A percentile compares a stretch with the other conserved stretches of the same genome.
Evolutionary conservation across 2,888 invertebrate species (phyloP).

Genomic region (Aphrophora alni): DNA sequence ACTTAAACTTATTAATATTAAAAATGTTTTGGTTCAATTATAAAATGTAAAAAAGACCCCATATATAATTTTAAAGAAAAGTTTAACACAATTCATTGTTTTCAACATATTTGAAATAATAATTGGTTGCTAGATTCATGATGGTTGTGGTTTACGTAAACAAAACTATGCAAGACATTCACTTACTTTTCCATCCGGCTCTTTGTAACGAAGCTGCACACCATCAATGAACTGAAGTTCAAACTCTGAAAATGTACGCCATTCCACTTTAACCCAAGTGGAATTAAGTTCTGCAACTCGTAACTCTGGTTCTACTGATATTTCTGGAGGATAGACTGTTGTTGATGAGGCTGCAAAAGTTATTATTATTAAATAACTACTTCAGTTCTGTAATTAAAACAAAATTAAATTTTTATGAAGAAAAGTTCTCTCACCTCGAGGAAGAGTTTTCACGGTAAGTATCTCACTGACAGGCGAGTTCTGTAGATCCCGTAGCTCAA

Average conservation of each 20-base stretch:
- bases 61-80: too few relatives aligned
- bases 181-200: constrained; percentile 71
- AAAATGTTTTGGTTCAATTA: too few relatives aligned
- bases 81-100: too few relatives aligned
- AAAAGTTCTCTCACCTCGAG: constrained; percentile 52
- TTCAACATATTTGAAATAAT: too few relatives aligned
- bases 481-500: constrained; percentile 77
- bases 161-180: too few relatives aligned
- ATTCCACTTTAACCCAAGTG: constrained; percentile 77
- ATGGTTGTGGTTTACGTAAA: too few relatives aligned
- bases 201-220: constrained; percentile 84
- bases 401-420: neutral
- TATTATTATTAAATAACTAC: constrained; percentile 9
- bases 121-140: too few relatives aligned
- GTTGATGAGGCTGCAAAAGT: constrained; percentile 52
- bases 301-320: constrained; percentile 75
- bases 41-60: too few relatives aligned
- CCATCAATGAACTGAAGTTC: constrained; percentile 88
- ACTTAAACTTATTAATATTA: too few relatives aligned
- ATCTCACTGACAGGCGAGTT: constrained; percentile 80
- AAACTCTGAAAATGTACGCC: constrained; percentile 81
- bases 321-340: constrained; percentile 65
- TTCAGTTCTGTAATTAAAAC: neutral
- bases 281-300: constrained; percentile 77
- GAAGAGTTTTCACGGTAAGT: constrained; percentile 75